Evolutionary conservation across 2,888 invertebrate genomes (phyloP).

Genomic region (Pantelozetes paolii): DNA sequence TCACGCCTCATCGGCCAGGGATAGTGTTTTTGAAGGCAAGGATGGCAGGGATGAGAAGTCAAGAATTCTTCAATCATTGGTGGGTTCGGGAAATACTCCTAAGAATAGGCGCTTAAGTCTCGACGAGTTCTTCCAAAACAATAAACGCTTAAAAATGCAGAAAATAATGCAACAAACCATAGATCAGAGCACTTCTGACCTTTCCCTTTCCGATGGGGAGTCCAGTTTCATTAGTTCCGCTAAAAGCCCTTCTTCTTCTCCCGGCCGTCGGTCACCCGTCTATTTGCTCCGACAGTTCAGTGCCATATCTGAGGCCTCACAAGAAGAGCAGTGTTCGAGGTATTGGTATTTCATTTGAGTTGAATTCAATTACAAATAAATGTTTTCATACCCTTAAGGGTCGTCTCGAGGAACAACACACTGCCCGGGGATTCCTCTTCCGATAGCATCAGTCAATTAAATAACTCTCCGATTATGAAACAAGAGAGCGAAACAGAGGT

Average conservation of each 20-base stretch:
- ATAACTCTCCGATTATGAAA: conserved; percentile 28
- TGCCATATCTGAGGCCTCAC: conserved; percentile 24
- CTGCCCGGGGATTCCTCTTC: conserved; percentile 31
- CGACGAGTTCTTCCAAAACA: conserved; percentile 70
- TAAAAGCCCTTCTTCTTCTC: conserved; percentile 8
- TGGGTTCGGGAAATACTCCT: conserved; percentile 32
- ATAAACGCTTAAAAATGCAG: conserved; percentile 57
- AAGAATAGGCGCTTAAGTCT: conserved; percentile 60
- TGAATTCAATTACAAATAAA: not conserved
- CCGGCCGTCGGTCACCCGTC: conserved; percentile 12
- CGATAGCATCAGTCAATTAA: conserved; percentile 13
- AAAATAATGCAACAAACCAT: conserved; percentile 7
- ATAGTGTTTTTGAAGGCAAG: not conserved
- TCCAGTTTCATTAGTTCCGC: conserved; percentile 31
- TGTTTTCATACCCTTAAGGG: not conserved
- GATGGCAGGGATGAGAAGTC: conserved; percentile 41
- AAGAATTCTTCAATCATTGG: conserved; percentile 45
- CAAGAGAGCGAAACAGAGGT: conserved; percentile 38
- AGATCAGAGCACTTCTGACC: conserved; percentile 21
- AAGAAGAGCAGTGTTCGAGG: conserved; percentile 24
- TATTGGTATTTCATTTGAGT: no score
- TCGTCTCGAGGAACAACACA: conserved; percentile 15
- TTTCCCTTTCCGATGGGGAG: conserved; percentile 29
- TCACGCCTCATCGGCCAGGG: conserved; percentile 24
- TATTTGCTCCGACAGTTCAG: conserved; percentile 13